Percentiles rank a stretch among this genome's conserved stretches.
Conservation (phyloP, 2,113 vertebrate species). For the Cacatua alba region DNA sequence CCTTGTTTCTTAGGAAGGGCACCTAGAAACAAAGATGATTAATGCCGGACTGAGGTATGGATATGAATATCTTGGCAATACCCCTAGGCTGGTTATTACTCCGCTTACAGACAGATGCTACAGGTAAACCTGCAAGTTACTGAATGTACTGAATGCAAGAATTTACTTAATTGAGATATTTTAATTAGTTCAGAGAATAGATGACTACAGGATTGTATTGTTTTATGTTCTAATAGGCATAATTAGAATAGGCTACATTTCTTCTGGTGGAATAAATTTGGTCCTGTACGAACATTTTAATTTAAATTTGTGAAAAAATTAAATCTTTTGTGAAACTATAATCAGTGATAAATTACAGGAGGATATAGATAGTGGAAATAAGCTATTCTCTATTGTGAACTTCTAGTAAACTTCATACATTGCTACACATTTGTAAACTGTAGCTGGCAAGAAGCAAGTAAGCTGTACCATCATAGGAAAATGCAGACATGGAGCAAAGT, state of each 20-base stretch:
- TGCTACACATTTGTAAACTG: background rate
- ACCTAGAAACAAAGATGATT: slow-evolving; percentile 92
- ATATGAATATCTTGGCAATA: slow-evolving; percentile 92
- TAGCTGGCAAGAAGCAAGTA: background rate
- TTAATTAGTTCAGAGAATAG: background rate
- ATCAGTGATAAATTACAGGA: background rate
- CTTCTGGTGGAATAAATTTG: background rate
- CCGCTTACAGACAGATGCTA: slow-evolving; percentile 92
- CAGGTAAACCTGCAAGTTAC: slow-evolving; percentile 76
- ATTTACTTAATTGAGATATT: background rate
- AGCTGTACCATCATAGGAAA: background rate
- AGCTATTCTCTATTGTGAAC: background rate
- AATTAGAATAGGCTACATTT: background rate
- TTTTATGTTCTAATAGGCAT: background rate
- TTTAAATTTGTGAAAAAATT: background rate
- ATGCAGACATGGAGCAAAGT: background rate
- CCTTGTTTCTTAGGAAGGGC: slow-evolving; percentile 75
- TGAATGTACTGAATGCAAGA: background rate
- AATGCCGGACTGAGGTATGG: slow-evolving; percentile 90
- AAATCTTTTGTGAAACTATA: background rate
- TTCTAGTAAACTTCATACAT: background rate
- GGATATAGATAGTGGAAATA: background rate
- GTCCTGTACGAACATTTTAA: background rate
- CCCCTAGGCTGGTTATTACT: slow-evolving; percentile 87
- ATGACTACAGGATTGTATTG: background rate